These are phyloP conservation scores for Zaprionus inermis DNA, from an alignment of 1,140 invertebrate species.

Conservation along the genomic window DNA sequence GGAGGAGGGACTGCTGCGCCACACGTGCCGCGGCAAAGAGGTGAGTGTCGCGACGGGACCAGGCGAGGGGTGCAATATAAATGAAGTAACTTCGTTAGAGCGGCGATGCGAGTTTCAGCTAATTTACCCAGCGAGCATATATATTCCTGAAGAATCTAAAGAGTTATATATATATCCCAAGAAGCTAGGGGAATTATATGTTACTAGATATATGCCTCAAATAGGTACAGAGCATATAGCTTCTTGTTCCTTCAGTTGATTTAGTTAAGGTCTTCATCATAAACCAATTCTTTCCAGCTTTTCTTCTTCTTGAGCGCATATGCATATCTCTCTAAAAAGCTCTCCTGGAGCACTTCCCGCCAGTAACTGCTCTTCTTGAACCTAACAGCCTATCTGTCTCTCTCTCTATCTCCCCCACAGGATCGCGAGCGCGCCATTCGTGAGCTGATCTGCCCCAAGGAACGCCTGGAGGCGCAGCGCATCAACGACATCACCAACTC, in stretches of 20 bases:
- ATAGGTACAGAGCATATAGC: neutral
- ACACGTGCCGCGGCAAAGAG: conserved; percentile 89
- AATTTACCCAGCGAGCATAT: neutral
- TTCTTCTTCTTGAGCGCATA: neutral
- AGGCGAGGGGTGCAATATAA: neutral
- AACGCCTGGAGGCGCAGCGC: conserved; percentile 75
- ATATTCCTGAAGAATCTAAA: neutral
- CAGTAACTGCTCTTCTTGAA: neutral
- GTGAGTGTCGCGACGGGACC: conserved; percentile 82
- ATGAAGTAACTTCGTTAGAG: neutral
- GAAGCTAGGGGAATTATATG: neutral
- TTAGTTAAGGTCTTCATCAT: too few species aligned
- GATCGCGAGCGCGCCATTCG: conserved; percentile 73
- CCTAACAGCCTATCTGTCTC: neutral
- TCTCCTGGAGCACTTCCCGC: too few species aligned
- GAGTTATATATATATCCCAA: too few species aligned
- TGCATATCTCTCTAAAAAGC: too few species aligned
- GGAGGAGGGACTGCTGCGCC: conserved; percentile 90
- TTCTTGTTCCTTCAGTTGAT: neutral
- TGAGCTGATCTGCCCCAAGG: conserved; percentile 77
- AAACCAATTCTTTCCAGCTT: too few species aligned
- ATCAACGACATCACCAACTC: conserved; percentile 81
- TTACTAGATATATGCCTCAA: neutral
- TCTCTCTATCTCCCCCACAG: conserved; percentile 26
- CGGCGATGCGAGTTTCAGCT: neutral